Evolutionary conservation across 2,797 vertebrate genomes (phyloP).

Genomic region (Glossophaga mutica): DNA sequence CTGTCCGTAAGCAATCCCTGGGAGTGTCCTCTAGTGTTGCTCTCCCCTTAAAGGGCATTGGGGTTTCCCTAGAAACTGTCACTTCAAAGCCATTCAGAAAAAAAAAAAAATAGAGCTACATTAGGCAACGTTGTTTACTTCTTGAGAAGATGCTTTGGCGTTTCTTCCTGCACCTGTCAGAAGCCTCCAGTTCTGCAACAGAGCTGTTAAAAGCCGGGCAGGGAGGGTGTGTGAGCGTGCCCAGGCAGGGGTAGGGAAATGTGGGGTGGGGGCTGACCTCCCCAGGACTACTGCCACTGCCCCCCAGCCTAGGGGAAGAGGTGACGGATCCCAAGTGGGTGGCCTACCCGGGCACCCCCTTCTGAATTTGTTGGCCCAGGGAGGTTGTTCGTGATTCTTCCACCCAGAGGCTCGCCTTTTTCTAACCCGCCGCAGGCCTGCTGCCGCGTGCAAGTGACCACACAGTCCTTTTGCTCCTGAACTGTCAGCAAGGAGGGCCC

Average conservation of each 20-base stretch:
- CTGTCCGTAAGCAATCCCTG: accelerated
- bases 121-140: conserved; percentile 53
- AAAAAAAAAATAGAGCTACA: conserved; percentile 49
- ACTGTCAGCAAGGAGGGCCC: background rate
- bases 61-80: conserved; percentile 65
- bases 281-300: background rate
- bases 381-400: background rate
- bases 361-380: background rate
- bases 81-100: conserved; percentile 64
- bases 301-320: too few species aligned
- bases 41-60: background rate
- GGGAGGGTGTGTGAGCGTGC: background rate
- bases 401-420: background rate
- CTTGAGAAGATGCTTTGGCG: conserved; percentile 22
- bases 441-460: background rate
- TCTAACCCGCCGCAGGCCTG: background rate
- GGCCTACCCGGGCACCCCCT: background rate
- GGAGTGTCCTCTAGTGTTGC: background rate
- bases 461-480: background rate
- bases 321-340: background rate
- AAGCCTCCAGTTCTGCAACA: background rate
- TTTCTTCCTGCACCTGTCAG: conserved; percentile 49
- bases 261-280: background rate
- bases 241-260: accelerated
- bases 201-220: background rate